Conservation (phyloP, 2,797 vertebrate species). For the Phoeniculus purpureus region DNA sequence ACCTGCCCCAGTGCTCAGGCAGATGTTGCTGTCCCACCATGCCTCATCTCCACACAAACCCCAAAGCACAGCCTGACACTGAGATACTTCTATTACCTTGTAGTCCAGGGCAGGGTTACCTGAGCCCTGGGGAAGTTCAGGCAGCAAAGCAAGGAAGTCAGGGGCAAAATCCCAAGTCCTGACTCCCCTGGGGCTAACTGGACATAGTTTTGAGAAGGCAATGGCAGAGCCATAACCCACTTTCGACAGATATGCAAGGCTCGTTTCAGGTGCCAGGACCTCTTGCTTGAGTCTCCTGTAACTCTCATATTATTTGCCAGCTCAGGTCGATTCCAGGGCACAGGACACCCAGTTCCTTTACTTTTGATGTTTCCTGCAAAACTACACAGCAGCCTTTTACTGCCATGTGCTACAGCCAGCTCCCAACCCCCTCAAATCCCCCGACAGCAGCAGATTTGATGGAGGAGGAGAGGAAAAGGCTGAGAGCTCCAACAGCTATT, state of each 20-base stretch:
- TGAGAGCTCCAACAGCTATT: constrained; percentile 15
- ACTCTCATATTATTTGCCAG: background rate
- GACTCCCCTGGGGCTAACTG: background rate
- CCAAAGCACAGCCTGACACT: background rate
- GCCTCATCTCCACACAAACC: background rate
- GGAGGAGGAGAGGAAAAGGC: constrained; percentile 20
- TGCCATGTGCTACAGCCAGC: background rate
- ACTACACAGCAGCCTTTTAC: background rate
- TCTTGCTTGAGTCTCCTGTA: background rate
- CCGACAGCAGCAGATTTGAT: constrained; percentile 1
- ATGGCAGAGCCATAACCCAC: background rate
- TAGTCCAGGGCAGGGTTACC: background rate
- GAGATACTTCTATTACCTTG: background rate
- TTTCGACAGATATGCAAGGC: background rate
- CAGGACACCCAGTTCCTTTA: background rate
- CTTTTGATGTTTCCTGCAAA: background rate
- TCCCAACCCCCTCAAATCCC: background rate
- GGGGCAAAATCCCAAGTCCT: background rate
- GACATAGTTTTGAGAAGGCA: background rate
- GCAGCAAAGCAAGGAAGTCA: background rate
- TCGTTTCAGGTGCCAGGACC: background rate
- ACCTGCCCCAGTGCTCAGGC: too few relatives aligned
- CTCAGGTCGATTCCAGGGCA: background rate
- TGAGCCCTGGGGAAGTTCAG: background rate
- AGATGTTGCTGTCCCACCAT: background rate